Evolutionary conservation across 2,113 vertebrate genomes (phyloP).

Genomic region (Anarrhichthys ocellatus): DNA sequence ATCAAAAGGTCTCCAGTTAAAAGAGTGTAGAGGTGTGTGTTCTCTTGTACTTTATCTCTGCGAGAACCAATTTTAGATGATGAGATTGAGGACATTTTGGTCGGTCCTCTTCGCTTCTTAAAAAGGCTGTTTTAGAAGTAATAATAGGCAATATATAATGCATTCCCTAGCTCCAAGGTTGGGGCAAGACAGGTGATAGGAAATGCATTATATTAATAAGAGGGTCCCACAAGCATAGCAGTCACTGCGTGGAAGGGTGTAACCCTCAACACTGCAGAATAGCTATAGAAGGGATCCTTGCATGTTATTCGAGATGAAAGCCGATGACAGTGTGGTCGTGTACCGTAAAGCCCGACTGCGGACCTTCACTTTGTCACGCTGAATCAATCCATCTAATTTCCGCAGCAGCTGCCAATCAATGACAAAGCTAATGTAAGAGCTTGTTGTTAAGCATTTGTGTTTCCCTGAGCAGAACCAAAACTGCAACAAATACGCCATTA

Average conservation of each 20-base stretch:
- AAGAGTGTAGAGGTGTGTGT: not conserved
- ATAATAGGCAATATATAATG: not conserved
- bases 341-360: conserved; percentile 2
- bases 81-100: not conserved
- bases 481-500: not conserved
- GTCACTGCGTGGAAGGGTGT: not conserved
- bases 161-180: not conserved
- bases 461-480: not conserved
- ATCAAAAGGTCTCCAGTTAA: conserved; percentile 9
- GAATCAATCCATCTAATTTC: conserved; percentile 41
- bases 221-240: not conserved
- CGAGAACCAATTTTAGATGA: not conserved
- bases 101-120: not conserved
- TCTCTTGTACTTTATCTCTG: not conserved
- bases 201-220: not conserved
- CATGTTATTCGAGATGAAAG: conserved; percentile 24
- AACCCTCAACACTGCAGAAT: conserved; percentile 6
- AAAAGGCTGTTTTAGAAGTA: not conserved
- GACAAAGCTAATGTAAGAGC: conserved; percentile 15
- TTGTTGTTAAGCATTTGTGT: conserved; percentile 1
- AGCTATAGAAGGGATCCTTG: conserved; percentile 10
- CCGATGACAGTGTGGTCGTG: not conserved
- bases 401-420: conserved; percentile 22
- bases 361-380: conserved; percentile 29
- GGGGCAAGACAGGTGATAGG: not conserved